Percentiles rank a stretch among this genome's conserved stretches.
phyloP scores from a whole-genome alignment of 2,797 vertebrate genomes.

The Protonibea diacanthus region DNA sequence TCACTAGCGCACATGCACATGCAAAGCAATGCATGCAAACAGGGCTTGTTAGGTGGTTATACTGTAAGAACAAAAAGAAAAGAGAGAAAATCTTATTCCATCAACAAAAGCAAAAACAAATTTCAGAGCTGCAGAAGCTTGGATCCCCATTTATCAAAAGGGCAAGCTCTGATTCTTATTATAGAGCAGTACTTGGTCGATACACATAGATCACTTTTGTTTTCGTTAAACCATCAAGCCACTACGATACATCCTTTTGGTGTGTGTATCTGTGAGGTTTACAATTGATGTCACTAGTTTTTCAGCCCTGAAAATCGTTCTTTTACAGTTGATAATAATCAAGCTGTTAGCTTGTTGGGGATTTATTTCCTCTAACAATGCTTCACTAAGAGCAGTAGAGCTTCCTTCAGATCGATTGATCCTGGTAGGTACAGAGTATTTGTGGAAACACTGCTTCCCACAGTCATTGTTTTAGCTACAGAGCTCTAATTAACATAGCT shows the following conservation, averaged over 20 bases:
- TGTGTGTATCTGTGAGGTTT: neutral
- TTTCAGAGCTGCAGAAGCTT: neutral
- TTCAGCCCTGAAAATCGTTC: neutral
- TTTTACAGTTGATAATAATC: slow-evolving; percentile 19
- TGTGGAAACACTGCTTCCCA: slow-evolving; percentile 81
- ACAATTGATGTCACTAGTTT: neutral
- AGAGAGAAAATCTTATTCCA: neutral
- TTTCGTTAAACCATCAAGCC: neutral
- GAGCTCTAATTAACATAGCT: slow-evolving; percentile 83
- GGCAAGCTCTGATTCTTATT: slow-evolving; percentile 11
- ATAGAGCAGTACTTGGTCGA: neutral
- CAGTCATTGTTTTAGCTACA: slow-evolving; percentile 76
- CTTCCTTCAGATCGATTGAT: slow-evolving; percentile 71
- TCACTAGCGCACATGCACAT: neutral
- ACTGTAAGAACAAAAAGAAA: slow-evolving; percentile 5
- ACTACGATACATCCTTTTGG: neutral
- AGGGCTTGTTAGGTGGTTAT: neutral
- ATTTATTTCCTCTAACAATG: slow-evolving; percentile 50
- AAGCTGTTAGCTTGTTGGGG: slow-evolving; percentile 30
- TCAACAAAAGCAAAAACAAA: neutral
- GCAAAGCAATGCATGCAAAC: neutral
- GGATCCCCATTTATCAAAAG: slow-evolving; percentile 21
- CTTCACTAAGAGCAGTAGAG: slow-evolving; percentile 41
- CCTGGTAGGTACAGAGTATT: slow-evolving; percentile 70
- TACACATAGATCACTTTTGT: neutral